phyloP scores from a whole-genome alignment of 1,140 invertebrate species.

The Calycopis cecrops region DNA sequence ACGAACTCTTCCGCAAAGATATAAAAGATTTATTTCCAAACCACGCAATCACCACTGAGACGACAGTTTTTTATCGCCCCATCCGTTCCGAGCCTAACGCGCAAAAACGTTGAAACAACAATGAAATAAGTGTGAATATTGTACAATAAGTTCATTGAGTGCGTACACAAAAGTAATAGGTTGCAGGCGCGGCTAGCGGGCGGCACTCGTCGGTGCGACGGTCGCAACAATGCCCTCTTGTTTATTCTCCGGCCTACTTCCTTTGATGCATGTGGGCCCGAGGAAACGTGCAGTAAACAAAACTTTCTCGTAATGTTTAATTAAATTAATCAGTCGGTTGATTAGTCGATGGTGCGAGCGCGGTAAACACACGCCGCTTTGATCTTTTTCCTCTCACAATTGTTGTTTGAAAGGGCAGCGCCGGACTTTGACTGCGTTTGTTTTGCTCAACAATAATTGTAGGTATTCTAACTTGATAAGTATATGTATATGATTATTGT shows the following conservation, averaged over 20 bases:
- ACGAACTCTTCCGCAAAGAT: too few species aligned
- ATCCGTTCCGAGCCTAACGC: too few species aligned
- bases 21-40: too few species aligned
- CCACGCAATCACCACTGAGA: too few species aligned
- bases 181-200: conserved; percentile 2
- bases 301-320: conserved; percentile 74
- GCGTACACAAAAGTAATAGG: not conserved
- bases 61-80: too few species aligned
- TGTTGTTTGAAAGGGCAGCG: conserved; percentile 48
- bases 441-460: conserved; percentile 27
- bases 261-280: conserved; percentile 72
- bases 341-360: conserved; percentile 64
- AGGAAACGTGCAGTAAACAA: conserved; percentile 70
- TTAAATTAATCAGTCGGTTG: conserved; percentile 73
- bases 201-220: conserved; percentile 24
- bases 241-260: conserved; percentile 64
- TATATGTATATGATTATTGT: too few species aligned
- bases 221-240: conserved; percentile 53
- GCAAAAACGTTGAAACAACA: too few species aligned
- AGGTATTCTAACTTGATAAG: not conserved
- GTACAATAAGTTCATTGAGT: too few species aligned
- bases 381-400: conserved; percentile 58
- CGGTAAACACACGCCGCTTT: conserved; percentile 63
- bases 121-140: too few species aligned
- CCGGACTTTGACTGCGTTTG: conserved; percentile 27